Evolutionary conservation across 1,140 invertebrate genomes (phyloP), one percentile per base, ranked within the genome.

Genomic region (Mesaphorura yosii): DNA sequence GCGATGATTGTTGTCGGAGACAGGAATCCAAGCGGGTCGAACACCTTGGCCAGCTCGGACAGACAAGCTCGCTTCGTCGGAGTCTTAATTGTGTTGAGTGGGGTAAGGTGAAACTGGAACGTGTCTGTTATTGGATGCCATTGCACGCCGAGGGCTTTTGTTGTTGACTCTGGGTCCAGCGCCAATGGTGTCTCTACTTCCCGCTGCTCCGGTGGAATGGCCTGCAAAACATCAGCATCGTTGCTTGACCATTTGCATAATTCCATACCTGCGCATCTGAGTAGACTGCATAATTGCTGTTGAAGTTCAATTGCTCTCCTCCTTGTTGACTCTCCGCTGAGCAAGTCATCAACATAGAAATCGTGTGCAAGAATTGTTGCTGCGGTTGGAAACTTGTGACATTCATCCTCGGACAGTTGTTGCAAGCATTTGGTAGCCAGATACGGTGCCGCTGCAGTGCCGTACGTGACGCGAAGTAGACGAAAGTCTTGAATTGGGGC

Each of bases 401-500:
- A 53, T 5, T 59, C 57, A 19, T 70, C 70, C 6, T 10, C 19
- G 6, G 39, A 15, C 17, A 41, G 22, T 41, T 41, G 64, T 17
- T 66, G 27, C 14, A 72, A 39, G 58, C 34, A 57, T 41, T 64
- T 47, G 6, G 60, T 64, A 6, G 67, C 66, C 19, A 66, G 40
- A 48, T 55, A 70, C 22, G 67, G 59, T 7, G 66, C 65, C 34
- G 61, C 58, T 2, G 59, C 38, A 12, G 62, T 64, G 0, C 70
- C 70, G 44, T 68, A 66, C 0, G 67, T 68, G 1, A 68, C 64
- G n/a, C 70, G 60, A 15, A 6, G 25, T 20, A 70, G 39, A 39
- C 64, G 27, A 55, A 60, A 71, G 19, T 41, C 53, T 34, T 63
- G 38, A 25, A 66, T 28, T 4, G 19, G 39, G 1, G 62, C 39